These are phyloP conservation scores for Schizotus pectinicornis DNA, from an alignment of 2,888 invertebrate species.

Conservation along the genomic window DNA sequence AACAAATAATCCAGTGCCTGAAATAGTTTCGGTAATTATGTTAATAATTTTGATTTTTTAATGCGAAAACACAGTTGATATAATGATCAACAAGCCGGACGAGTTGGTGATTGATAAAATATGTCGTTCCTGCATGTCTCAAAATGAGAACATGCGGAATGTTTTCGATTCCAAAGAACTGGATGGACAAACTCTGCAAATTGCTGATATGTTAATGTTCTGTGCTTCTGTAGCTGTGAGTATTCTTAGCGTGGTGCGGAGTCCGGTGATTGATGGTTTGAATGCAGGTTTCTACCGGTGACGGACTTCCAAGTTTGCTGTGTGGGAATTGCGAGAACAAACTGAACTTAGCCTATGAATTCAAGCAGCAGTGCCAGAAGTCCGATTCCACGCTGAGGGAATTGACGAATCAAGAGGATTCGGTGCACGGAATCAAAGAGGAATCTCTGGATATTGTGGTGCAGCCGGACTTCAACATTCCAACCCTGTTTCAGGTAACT, in stretches of 20 bases:
- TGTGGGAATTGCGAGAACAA: constrained; percentile 54
- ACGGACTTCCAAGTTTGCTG: constrained; percentile 54
- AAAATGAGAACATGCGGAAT: constrained; percentile 53
- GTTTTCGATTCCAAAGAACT: constrained; percentile 51
- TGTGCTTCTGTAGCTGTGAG: constrained; percentile 56
- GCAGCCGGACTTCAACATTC: constrained; percentile 41
- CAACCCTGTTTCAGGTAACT: constrained; percentile 12
- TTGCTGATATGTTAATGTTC: constrained; percentile 57
- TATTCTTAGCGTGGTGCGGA: constrained; percentile 5
- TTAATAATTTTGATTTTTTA: constrained; percentile 7
- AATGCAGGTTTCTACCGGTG: constrained; percentile 49
- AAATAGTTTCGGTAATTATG: constrained; percentile 26
- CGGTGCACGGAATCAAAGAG: constrained; percentile 31
- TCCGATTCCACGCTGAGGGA: constrained; percentile 53
- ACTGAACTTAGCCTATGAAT: constrained; percentile 53
- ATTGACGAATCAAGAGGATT: constrained; percentile 34
- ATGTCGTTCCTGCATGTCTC: constrained; percentile 57
- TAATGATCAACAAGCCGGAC: constrained; percentile 48
- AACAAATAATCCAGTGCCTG: constrained; percentile 22
- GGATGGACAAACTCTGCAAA: constrained; percentile 47
- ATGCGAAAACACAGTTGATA: constrained; percentile 17
- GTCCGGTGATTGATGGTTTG: background rate
- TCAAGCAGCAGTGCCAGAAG: constrained; percentile 56
- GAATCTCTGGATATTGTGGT: constrained; percentile 41
- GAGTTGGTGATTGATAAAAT: constrained; percentile 53